Percentiles rank a stretch among this genome's conserved stretches.
phyloP scores from a whole-genome alignment of 2,888 invertebrate genomes.

The Chorisops tibialis region DNA sequence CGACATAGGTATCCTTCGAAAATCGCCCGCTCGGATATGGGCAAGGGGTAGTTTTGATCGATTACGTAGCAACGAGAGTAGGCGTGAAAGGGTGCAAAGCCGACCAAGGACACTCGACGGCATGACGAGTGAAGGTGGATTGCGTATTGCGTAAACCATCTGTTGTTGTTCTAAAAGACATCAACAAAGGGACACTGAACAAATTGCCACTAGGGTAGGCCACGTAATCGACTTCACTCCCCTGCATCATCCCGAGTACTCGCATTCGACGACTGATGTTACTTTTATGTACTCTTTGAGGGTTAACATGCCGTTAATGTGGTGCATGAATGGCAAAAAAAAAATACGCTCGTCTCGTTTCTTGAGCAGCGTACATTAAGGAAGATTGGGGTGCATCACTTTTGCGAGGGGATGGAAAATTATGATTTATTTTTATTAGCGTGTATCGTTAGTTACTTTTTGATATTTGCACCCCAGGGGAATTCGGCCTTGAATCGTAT shows the following conservation, averaged over 20 bases:
- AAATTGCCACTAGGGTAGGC: conserved; percentile 53
- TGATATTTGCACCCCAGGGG: conserved; percentile 29
- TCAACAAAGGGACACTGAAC: conserved; percentile 42
- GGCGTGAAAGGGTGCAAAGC: conserved; percentile 20
- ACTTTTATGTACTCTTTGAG: conserved; percentile 37
- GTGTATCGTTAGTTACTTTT: conserved; percentile 32
- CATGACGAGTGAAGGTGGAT: neutral
- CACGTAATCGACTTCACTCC: conserved; percentile 27
- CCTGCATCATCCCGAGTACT: conserved; percentile 50
- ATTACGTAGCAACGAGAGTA: conserved; percentile 17
- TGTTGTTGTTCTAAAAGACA: conserved; percentile 39
- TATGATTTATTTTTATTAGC: conserved; percentile 36
- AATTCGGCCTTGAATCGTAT: conserved; percentile 32
- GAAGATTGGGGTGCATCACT: neutral
- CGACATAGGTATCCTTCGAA: too few relatives aligned
- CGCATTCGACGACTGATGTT: conserved; percentile 32
- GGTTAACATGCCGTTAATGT: conserved; percentile 50
- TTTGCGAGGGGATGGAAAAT: conserved; percentile 27
- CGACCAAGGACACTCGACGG: neutral
- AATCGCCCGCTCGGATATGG: conserved; percentile 4
- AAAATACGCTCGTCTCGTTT: conserved; percentile 30
- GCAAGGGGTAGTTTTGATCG: conserved; percentile 30
- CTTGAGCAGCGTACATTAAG: neutral
- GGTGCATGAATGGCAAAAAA: conserved; percentile 41
- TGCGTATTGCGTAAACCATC: conserved; percentile 45